Base-by-base conservation (phyloP, 2,113 vertebrate genomes). In the Ctenomys sociabilis region DNA sequence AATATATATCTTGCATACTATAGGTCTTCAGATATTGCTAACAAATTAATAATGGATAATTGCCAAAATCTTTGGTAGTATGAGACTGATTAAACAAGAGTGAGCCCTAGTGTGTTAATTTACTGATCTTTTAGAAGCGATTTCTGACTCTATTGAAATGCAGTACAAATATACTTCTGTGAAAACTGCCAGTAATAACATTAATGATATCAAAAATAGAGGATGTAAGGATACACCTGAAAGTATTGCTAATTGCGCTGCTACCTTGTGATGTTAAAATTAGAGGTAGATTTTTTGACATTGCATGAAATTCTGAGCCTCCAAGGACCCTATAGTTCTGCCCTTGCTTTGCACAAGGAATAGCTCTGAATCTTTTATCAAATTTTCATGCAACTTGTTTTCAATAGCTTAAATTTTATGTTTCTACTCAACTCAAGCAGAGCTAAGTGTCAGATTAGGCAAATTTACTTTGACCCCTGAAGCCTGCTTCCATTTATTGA, bases 401-500 rank as follows among this genome's bases (percentile, higher is more conserved):
- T 94, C 84, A 37, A 24, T 61, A n/a, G 30, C 75, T 90, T 88
- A 35, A 54, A 30, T 90, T 94, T 95, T 85, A 61, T 80, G 30
- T 80, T 81, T 84, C 86, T 91, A 19, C 17, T 73, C 17, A 85
- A 49, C 49, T 85, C 43, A 59, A 81, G 78, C 49, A 93, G 90
- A 85, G 40, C 11, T 80, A 87, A 92, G 82, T 90, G 40, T 91
- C 16, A 37, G 64, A 81, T 94, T 93, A 91, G 45, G 59, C 72
- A 93, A 91, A 82, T 91, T 63, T 61, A 91, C 30, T 16, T 54
- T 63, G 57, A 84, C 6, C 52, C 70, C 90, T 88, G 78, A 93
- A 91, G 32, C 57, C 37, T 77, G n/a, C 43, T 94, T 95, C 40
- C 93, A 88, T 91, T 94, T 88, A 30, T 43, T 80, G 52, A 88